Base-by-base conservation (phyloP, 2,113 vertebrate species). In the Saiga tatarica region DNA sequence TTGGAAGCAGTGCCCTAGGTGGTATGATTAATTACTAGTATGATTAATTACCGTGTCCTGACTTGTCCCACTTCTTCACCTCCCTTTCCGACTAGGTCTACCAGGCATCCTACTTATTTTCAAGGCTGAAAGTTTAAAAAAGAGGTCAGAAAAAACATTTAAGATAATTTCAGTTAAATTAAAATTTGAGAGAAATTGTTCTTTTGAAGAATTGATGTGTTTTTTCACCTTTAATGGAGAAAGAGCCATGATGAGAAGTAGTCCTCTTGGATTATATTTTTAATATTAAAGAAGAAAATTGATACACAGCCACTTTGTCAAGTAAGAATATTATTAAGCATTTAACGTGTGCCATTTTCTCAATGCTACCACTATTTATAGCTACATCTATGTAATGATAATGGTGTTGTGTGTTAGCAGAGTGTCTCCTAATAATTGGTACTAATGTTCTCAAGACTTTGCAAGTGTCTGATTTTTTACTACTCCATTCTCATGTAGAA, bases 1-100 rank as follows among this genome's bases (percentile, higher is more conserved):
- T 85, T 78, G 60, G 88, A 91, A 90, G 15, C 87, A 42, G n/a
- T 28, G 45, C 74, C 86, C 88, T 87, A 26, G 85, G 97, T 91
- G 76, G 79, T 79, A 87, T n/a, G 74, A 96, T 96, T 97, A 97
- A 97, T 97, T 95, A 81, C 62, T 19, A 12, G 8, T 57, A 28
- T 96, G 90, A 97, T 96, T 97, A 95, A 96, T 97, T 78, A 78
- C 89, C 39, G n/a, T n/a, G 25, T 36, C 30, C 57, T 55, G 42
- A 50, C 52, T 85, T 82, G 87, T n/a, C 59, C 96, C 81, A 82
- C 2, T 96, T 96, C n/a, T 67, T 86, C 33, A 13, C 28, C 39
- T 93, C 67, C 17, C 30, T n/a, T 64, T 95, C 74, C 67, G 28
- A 67, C 60, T n/a, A 81, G 50, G 25, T 78, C 55, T 91, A 47